Percentiles rank a stretch among this genome's conserved stretches.
phyloP scores from a whole-genome alignment of 1,140 invertebrate species.

The Aphidius ervi region DNA sequence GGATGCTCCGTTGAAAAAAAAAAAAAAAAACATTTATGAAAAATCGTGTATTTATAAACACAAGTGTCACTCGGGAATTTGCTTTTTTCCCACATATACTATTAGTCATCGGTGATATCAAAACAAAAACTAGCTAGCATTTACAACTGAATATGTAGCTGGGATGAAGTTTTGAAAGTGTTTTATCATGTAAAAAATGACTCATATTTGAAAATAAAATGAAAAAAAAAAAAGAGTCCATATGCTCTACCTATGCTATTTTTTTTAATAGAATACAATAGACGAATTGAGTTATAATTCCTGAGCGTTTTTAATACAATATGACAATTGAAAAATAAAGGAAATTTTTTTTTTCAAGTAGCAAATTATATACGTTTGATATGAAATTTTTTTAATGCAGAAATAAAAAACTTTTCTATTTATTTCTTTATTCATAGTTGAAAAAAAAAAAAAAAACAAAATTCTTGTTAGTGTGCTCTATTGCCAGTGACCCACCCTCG shows the following conservation, averaged over 20 bases:
- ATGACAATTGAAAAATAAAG: no score
- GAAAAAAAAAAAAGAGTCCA: no score
- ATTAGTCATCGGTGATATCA: constrained; percentile 34
- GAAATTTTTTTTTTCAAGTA: no score
- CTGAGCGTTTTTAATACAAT: no score
- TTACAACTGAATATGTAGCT: constrained; percentile 29
- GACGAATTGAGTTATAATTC: no score
- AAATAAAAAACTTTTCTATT: no score
- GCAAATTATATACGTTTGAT: no score
- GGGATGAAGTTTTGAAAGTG: not conserved
- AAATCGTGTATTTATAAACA: constrained; percentile 29
- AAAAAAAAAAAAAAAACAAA: not conserved
- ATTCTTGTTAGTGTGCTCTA: not conserved
- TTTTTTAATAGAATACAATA: no score
- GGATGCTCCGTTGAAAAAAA: not conserved
- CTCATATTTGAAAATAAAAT: no score
- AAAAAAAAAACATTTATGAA: constrained; percentile 30
- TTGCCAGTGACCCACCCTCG: not conserved
- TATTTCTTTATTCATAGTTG: no score
- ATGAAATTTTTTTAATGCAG: no score
- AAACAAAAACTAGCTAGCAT: constrained; percentile 33
- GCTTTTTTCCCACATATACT: constrained; percentile 25
- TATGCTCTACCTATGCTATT: no score
- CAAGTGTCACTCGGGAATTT: constrained; percentile 10
- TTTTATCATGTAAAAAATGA: not conserved